Conservation (phyloP, 1,140 invertebrate species). For the Drosophila tristis region DNA sequence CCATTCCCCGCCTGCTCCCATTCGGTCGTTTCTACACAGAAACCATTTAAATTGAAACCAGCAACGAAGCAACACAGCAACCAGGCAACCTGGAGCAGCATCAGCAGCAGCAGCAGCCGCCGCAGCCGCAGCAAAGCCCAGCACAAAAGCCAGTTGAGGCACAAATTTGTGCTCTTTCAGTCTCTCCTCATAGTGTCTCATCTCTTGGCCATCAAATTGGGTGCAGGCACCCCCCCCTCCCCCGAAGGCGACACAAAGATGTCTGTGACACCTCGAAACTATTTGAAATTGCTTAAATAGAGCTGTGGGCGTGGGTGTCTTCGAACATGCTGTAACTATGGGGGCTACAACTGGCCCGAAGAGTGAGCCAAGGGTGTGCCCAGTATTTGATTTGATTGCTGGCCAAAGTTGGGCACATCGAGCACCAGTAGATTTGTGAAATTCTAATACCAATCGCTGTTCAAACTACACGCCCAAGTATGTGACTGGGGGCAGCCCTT, state of each 20-base stretch:
- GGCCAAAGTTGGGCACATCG: too few relatives aligned
- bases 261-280: slow-evolving; percentile 29
- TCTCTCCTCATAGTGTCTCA: slow-evolving; percentile 49
- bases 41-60: slow-evolving; percentile 53
- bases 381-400: too few relatives aligned
- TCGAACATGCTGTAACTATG: slow-evolving; percentile 17
- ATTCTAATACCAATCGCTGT: too few relatives aligned
- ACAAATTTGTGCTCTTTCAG: slow-evolving; percentile 44
- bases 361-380: too few relatives aligned
- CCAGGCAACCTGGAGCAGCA: background rate
- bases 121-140: background rate
- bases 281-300: slow-evolving; percentile 29
- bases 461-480: too few relatives aligned
- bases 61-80: background rate
- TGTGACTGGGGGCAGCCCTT: too few relatives aligned
- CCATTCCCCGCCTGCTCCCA: slow-evolving; percentile 23
- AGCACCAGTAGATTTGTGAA: too few relatives aligned
- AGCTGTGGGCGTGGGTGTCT: slow-evolving; percentile 1
- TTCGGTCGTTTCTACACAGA: slow-evolving; percentile 37
- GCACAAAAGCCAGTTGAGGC: slow-evolving; percentile 23
- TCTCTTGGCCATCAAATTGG: slow-evolving; percentile 42
- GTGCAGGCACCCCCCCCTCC: background rate
- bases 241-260: background rate
- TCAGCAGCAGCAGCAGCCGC: too few relatives aligned
- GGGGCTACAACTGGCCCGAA: background rate